Evolutionary conservation across 2,888 invertebrate species (phyloP).

Genomic region (Blastobasis adustella): DNA sequence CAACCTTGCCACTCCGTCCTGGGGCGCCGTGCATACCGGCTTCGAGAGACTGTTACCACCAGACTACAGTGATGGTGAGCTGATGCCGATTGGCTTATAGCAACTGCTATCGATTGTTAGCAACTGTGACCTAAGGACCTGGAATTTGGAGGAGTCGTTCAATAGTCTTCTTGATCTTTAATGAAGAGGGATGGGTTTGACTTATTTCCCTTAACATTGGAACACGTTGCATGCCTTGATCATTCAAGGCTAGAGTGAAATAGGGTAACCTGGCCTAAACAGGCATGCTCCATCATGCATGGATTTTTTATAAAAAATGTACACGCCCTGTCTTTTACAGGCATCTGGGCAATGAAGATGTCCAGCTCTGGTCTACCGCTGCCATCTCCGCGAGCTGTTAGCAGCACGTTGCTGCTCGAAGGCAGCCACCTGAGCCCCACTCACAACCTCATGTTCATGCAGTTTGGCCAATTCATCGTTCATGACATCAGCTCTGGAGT

Average conservation of each 20-base stretch:
- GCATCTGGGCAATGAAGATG: conserved; percentile 67
- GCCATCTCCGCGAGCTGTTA: conserved; percentile 80
- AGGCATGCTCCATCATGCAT: too few species aligned
- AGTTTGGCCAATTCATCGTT: conserved; percentile 86
- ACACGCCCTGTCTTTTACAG: conserved; percentile 21
- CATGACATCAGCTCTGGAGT: conserved; percentile 85
- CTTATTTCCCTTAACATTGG: too few species aligned
- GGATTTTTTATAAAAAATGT: too few species aligned
- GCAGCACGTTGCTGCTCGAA: conserved; percentile 76
- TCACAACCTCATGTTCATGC: conserved; percentile 82
- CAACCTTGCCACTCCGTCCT: conserved; percentile 78
- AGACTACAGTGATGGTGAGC: conserved; percentile 77
- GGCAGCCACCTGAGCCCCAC: conserved; percentile 74
- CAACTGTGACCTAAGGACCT: too few species aligned
- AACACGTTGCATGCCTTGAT: too few species aligned
- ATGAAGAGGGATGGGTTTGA: too few species aligned
- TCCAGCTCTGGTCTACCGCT: conserved; percentile 66
- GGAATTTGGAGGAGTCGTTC: too few species aligned
- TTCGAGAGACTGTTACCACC: conserved; percentile 80
- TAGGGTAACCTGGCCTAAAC: too few species aligned
- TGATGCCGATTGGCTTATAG: neutral
- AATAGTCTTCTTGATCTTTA: too few species aligned
- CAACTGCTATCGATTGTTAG: too few species aligned
- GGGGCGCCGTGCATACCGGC: conserved; percentile 82
- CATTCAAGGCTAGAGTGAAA: too few species aligned